A percentile compares a stretch with the other conserved stretches of the same genome.
phyloP scores from a whole-genome alignment of 35 echinoderm and acorn worm species.

The Apostichopus parvimensis region DNA sequence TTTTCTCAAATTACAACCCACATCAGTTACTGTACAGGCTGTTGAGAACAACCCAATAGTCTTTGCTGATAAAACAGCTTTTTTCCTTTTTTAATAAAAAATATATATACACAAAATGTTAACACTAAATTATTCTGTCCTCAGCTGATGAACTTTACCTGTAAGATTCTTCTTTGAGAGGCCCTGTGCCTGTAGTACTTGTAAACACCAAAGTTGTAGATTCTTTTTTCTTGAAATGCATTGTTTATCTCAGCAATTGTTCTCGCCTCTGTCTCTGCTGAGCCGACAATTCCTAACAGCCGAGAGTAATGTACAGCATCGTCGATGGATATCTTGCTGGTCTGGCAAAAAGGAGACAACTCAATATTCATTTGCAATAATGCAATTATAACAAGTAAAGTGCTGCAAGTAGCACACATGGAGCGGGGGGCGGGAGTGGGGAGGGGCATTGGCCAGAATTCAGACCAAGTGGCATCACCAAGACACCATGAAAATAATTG shows the following conservation, averaged over 20 bases:
- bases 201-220: conserved; percentile 99
- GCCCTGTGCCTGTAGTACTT: conserved; percentile 99
- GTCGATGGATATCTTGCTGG: conserved; percentile 86
- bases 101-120: not conserved
- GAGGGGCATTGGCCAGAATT: too few relatives aligned
- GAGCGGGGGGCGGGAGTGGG: too few relatives aligned
- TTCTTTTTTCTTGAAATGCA: conserved; percentile 83
- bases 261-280: conserved; percentile 89
- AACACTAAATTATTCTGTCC: not conserved
- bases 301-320: conserved; percentile 94
- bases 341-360: conserved; percentile 52
- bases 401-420: too few relatives aligned
- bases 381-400: too few relatives aligned
- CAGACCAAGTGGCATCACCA: too few relatives aligned
- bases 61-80: too few relatives aligned
- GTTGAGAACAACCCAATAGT: too few relatives aligned
- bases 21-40: too few relatives aligned
- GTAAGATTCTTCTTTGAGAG: conserved; percentile 94
- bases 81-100: too few relatives aligned
- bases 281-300: conserved; percentile 85
- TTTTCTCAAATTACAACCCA: too few relatives aligned
- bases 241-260: conserved; percentile 96
- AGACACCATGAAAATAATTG: too few relatives aligned
- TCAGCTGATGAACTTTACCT: conserved; percentile 53
- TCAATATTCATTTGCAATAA: too few relatives aligned